phyloP scores from a whole-genome alignment of 2,888 invertebrate genomes.

The Dione juno region DNA sequence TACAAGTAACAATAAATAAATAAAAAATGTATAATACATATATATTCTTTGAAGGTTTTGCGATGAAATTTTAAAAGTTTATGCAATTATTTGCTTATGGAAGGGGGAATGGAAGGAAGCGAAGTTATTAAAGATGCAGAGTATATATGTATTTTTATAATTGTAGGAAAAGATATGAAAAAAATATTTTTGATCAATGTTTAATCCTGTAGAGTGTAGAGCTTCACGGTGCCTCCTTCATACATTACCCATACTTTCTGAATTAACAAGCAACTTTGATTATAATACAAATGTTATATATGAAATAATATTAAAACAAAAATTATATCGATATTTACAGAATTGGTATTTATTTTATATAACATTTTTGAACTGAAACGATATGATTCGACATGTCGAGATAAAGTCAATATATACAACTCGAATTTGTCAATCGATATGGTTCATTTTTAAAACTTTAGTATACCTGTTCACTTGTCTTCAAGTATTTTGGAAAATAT shows the following conservation, averaged over 20 bases:
- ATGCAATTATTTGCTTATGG: too few relatives aligned
- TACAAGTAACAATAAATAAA: too few relatives aligned
- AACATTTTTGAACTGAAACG: neutral
- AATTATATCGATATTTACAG: neutral
- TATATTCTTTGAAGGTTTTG: neutral
- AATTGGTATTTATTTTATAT: slow-evolving; percentile 7
- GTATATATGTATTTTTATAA: slow-evolving; percentile 1
- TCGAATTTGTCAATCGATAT: neutral
- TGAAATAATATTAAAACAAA: too few relatives aligned
- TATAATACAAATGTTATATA: neutral
- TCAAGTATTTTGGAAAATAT: too few relatives aligned
- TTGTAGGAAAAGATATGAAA: neutral
- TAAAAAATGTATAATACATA: neutral
- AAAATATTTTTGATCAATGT: slow-evolving; percentile 4
- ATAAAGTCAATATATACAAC: neutral
- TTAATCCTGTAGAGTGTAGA: slow-evolving; percentile 16
- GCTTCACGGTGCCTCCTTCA: neutral
- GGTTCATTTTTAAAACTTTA: neutral
- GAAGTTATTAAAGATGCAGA: neutral
- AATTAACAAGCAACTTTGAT: too few relatives aligned
- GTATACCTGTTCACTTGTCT: too few relatives aligned
- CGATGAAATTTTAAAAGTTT: neutral
- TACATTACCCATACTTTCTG: neutral
- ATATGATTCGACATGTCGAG: neutral
- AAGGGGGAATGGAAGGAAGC: neutral